These are phyloP conservation scores for Antedon mediterranea DNA, from an alignment of 53 echinoderm and acorn worm genomes.

Conservation along the genomic window DNA sequence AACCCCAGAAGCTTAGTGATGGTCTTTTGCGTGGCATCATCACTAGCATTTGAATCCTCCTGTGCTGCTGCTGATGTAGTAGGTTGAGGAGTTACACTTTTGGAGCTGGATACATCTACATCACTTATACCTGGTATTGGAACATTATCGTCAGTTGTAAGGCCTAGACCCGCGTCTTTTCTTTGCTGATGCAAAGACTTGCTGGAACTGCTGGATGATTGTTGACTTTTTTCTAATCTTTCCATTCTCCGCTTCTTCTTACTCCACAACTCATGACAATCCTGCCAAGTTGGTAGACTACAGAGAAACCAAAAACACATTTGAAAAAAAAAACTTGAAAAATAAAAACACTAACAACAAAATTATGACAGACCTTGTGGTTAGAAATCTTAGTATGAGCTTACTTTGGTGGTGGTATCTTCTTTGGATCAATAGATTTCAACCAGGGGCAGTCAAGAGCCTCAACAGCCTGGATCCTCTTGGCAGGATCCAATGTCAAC, in stretches of 20 bases:
- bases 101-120: conserved; percentile 24
- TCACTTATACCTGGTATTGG: conserved; percentile 60
- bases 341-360: too few relatives aligned
- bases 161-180: conserved; percentile 54
- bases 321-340: too few relatives aligned
- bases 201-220: not conserved
- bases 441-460: conserved; percentile 86
- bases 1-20: conserved; percentile 51
- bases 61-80: not conserved
- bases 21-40: not conserved
- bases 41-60: conserved; percentile 18
- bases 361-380: too few relatives aligned
- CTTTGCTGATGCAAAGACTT: conserved; percentile 12
- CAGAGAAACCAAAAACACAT: not conserved
- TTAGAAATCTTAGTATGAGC: not conserved
- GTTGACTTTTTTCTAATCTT: conserved; percentile 35
- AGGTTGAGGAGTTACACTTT: not conserved
- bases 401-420: conserved; percentile 69
- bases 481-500: conserved; percentile 91
- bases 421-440: conserved; percentile 39
- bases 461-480: conserved; percentile 72
- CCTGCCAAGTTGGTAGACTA: conserved; percentile 87
- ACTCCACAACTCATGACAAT: conserved; percentile 98
- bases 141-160: conserved; percentile 34
- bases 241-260: conserved; percentile 68